Evolutionary conservation across 2,888 invertebrate species (phyloP).

Genomic region (Rutpela maculata): DNA sequence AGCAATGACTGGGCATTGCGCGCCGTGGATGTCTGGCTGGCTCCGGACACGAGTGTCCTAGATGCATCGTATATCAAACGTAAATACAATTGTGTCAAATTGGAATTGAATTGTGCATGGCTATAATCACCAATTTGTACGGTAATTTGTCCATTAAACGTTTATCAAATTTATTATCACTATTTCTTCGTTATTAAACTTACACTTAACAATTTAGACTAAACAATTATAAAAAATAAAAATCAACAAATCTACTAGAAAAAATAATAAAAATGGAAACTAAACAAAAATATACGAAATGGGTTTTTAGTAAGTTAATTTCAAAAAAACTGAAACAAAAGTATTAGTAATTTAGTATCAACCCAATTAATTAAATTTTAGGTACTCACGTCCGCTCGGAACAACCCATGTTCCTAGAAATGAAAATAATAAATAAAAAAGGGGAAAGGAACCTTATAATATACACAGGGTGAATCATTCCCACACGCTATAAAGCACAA

Average conservation of each 20-base stretch:
- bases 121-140: too few relatives aligned
- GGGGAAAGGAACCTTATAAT: not conserved
- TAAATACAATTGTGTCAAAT: too few relatives aligned
- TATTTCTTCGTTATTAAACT: too few relatives aligned
- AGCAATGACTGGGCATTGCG: too few relatives aligned
- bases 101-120: too few relatives aligned
- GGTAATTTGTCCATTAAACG: too few relatives aligned
- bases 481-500: not conserved
- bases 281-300: conserved; percentile 9
- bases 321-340: not conserved
- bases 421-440: conserved; percentile 45
- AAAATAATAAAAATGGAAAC: not conserved
- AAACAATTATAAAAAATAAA: not conserved
- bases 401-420: conserved; percentile 55
- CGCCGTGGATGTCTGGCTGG: too few relatives aligned
- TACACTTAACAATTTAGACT: not conserved
- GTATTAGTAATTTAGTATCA: conserved; percentile 27
- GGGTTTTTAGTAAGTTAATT: not conserved
- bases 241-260: not conserved
- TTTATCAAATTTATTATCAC: too few relatives aligned
- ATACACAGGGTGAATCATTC: not conserved
- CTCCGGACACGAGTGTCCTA: too few relatives aligned
- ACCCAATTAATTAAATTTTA: conserved; percentile 36
- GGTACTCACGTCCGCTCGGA: conserved; percentile 53
- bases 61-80: too few relatives aligned